A percentile compares a stretch with the other conserved stretches of the same genome.
Evolutionary conservation across 2,888 invertebrate genomes (phyloP).

Genomic region (Pyralis farinalis): DNA sequence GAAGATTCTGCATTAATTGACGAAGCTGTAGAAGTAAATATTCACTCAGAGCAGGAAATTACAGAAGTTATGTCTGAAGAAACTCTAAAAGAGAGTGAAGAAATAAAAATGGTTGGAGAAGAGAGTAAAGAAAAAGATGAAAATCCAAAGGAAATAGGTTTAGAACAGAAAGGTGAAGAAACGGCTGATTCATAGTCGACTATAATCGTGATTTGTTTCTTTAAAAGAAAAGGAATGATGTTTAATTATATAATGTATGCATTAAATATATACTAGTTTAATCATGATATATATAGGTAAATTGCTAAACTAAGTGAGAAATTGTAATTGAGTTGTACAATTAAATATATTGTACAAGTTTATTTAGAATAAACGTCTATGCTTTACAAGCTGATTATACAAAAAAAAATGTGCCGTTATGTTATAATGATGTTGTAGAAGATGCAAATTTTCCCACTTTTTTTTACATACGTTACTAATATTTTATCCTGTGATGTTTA

Average conservation of each 20-base stretch:
- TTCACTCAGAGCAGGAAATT: background rate
- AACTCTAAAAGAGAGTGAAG: background rate
- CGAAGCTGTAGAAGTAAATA: background rate
- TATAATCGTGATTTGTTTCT: background rate
- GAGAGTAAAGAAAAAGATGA: slow-evolving; percentile 9
- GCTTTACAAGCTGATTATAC: too few relatives aligned
- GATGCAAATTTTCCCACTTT: too few relatives aligned
- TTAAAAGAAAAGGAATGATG: background rate
- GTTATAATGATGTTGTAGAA: too few relatives aligned
- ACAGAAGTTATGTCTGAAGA: background rate
- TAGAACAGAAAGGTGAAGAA: slow-evolving; percentile 1
- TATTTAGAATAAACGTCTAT: too few relatives aligned
- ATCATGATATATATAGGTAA: too few relatives aligned
- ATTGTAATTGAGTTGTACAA: too few relatives aligned
- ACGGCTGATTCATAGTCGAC: slow-evolving; percentile 3
- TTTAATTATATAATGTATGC: background rate
- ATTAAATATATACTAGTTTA: too few relatives aligned
- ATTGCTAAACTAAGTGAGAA: too few relatives aligned
- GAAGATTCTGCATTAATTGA: background rate
- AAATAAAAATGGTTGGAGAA: slow-evolving; percentile 9
- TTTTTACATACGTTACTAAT: too few relatives aligned
- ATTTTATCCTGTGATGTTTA: too few relatives aligned
- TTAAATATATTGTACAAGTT: too few relatives aligned
- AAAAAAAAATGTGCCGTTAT: too few relatives aligned
- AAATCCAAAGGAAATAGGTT: background rate